Evolutionary conservation across 2,113 vertebrate species (phyloP).

Genomic region (Rhinoderma darwinii): DNA sequence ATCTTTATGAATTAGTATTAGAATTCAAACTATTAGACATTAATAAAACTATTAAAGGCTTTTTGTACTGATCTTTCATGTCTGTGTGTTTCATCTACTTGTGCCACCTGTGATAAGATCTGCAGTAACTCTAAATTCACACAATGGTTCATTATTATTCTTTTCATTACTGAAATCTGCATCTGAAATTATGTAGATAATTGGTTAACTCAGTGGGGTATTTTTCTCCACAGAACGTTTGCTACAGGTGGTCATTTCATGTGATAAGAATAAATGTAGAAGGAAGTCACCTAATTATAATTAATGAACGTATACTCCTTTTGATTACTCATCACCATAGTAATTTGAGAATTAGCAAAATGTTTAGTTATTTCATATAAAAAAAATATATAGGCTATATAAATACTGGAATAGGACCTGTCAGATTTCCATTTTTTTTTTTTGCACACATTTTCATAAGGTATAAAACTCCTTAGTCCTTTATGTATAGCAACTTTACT

Average conservation of each 20-base stretch:
- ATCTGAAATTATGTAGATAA: constrained; percentile 20
- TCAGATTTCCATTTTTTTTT: no score
- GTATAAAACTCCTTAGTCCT: no score
- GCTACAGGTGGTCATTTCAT: constrained; percentile 19
- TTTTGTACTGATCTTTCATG: neutral
- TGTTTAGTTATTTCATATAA: neutral
- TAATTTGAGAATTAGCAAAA: neutral
- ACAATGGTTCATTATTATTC: neutral
- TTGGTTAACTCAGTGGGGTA: constrained; percentile 19
- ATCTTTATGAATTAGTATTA: neutral
- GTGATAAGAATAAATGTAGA: neutral
- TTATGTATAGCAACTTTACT: no score
- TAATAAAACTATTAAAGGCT: neutral
- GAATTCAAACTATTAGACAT: neutral
- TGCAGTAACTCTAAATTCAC: neutral
- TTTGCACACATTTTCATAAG: no score
- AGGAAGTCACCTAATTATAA: constrained; percentile 28
- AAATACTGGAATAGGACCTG: neutral
- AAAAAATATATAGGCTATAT: neutral
- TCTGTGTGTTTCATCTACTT: neutral
- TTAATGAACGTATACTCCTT: constrained; percentile 9
- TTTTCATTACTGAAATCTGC: constrained; percentile 15
- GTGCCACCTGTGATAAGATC: neutral
- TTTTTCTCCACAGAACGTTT: neutral
- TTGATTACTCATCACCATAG: neutral